Evolutionary conservation across 1,140 invertebrate species (phyloP).

Genomic region (Hestina assimilis): DNA sequence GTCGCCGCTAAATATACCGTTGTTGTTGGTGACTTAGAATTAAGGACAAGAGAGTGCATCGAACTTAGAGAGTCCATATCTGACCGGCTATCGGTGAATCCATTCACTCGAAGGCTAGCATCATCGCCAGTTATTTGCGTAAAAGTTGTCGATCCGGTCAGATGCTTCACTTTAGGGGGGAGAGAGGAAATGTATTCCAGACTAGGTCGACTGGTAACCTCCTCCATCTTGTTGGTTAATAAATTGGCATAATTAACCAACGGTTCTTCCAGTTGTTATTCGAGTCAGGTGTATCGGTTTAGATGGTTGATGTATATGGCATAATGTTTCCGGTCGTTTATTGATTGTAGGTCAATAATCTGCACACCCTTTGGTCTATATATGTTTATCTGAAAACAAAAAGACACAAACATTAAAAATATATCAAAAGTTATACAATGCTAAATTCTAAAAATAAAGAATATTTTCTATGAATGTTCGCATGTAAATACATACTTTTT

Average conservation of each 20-base stretch:
- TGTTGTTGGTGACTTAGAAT: slow-evolving; percentile 75
- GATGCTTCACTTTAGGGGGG: slow-evolving; percentile 58
- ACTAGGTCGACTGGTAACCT: slow-evolving; percentile 57
- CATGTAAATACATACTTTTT: neutral
- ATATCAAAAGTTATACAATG: too few relatives aligned
- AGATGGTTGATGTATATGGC: slow-evolving; percentile 68
- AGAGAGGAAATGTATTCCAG: slow-evolving; percentile 67
- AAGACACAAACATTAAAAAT: too few relatives aligned
- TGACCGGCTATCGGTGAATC: slow-evolving; percentile 48
- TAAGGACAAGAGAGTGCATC: slow-evolving; percentile 77
- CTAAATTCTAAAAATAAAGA: too few relatives aligned
- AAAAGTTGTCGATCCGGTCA: slow-evolving; percentile 62
- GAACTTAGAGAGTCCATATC: slow-evolving; percentile 69
- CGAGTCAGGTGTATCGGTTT: slow-evolving; percentile 56
- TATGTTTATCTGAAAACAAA: slow-evolving; percentile 64
- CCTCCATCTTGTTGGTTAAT: slow-evolving; percentile 70
- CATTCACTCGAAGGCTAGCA: slow-evolving; percentile 50
- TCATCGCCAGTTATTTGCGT: slow-evolving; percentile 66
- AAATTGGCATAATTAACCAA: slow-evolving; percentile 69
- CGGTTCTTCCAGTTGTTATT: slow-evolving; percentile 55
- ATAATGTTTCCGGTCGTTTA: slow-evolving; percentile 70
- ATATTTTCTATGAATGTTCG: neutral
- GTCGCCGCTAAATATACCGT: slow-evolving; percentile 82
- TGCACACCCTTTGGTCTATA: slow-evolving; percentile 41
- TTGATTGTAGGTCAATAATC: slow-evolving; percentile 65